These are phyloP conservation scores for Semnornis frantzii DNA, from an alignment of 2,113 vertebrate species.

Conservation along the genomic window DNA sequence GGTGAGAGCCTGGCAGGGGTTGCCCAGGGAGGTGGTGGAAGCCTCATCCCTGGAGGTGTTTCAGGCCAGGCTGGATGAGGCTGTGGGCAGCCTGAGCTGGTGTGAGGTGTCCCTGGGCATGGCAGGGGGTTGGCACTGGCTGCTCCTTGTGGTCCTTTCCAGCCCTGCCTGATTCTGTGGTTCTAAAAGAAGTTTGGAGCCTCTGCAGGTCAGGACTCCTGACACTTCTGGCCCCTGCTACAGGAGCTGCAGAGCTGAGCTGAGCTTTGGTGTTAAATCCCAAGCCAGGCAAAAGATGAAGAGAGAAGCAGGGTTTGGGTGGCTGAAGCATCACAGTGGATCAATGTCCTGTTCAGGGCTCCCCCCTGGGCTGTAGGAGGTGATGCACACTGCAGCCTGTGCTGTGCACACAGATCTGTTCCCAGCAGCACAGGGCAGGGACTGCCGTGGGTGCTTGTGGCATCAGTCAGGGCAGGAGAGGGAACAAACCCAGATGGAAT, in stretches of 20 bases:
- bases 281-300: neutral
- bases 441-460: neutral
- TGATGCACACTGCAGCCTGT: rapidly evolving
- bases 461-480: neutral
- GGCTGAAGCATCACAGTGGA: neutral
- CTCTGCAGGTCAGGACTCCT: neutral
- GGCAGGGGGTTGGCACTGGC: too few species aligned
- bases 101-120: too few species aligned
- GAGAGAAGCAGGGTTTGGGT: neutral
- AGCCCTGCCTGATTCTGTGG: too few species aligned
- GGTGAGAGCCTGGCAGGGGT: too few species aligned
- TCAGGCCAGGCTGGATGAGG: too few species aligned
- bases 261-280: neutral
- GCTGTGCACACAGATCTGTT: neutral
- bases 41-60: too few species aligned
- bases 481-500: neutral
- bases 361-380: neutral
- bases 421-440: neutral
- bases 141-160: too few species aligned
- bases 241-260: neutral
- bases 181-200: neutral
- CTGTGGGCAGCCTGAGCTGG: too few species aligned
- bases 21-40: too few species aligned
- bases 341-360: neutral
- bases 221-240: neutral